phyloP scores from a whole-genome alignment of 1,140 invertebrate species.

The Hesperophylax magnus region DNA sequence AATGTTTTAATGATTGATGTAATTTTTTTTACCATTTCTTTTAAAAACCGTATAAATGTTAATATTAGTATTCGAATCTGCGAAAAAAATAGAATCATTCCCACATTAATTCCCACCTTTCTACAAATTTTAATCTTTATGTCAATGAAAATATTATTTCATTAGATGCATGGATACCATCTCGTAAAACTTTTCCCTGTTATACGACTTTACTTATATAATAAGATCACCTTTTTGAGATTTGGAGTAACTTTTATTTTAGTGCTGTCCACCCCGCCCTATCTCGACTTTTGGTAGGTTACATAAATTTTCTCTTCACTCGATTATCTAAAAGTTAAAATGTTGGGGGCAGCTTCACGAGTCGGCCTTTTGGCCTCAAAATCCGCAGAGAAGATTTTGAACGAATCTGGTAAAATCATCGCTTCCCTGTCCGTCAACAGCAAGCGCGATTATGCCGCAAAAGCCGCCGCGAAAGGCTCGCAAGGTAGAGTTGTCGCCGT shows the following conservation, averaged over 20 bases:
- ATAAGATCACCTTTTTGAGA: background rate
- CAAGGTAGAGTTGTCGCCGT: slow-evolving; percentile 91
- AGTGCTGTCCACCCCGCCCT: slow-evolving; percentile 33
- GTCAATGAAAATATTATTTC: too few relatives aligned
- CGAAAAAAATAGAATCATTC: too few relatives aligned
- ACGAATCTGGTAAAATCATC: slow-evolving; percentile 61
- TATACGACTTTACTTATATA: too few relatives aligned
- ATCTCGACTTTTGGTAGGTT: slow-evolving; percentile 44
- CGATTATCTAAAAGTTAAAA: slow-evolving; percentile 59
- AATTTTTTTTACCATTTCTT: too few relatives aligned
- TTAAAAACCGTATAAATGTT: too few relatives aligned
- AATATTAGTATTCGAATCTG: too few relatives aligned
- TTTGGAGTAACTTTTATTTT: slow-evolving; percentile 29
- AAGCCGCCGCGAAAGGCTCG: slow-evolving; percentile 62
- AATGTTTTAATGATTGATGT: too few relatives aligned
- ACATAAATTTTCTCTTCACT: slow-evolving; percentile 55
- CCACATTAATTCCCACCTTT: too few relatives aligned
- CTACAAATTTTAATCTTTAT: too few relatives aligned
- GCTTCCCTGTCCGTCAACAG: slow-evolving; percentile 61
- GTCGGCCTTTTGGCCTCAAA: slow-evolving; percentile 66
- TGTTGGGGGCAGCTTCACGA: slow-evolving; percentile 69
- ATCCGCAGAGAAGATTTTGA: slow-evolving; percentile 64
- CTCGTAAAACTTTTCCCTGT: too few relatives aligned
- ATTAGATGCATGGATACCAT: too few relatives aligned
- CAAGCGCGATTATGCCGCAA: slow-evolving; percentile 67